Evolutionary conservation across 2,888 invertebrate genomes (phyloP).

Genomic region (Euzetes globulus): DNA sequence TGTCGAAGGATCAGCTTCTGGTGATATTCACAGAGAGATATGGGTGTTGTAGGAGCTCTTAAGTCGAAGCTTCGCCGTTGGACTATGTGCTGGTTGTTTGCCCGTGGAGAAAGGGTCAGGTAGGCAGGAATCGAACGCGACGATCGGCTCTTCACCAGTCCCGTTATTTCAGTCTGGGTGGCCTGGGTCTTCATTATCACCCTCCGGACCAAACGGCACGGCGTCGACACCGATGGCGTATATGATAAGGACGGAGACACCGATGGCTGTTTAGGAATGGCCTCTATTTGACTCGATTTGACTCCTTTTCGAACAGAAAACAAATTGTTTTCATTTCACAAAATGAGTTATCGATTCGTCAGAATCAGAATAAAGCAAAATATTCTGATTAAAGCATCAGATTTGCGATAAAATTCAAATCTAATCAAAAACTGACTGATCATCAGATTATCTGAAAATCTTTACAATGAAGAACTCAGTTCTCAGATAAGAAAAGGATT

Average conservation of each 20-base stretch:
- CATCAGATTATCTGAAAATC: no score
- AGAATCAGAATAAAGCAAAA: no score
- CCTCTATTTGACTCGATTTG: conserved; percentile 1
- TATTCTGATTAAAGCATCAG: no score
- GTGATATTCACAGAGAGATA: conserved; percentile 12
- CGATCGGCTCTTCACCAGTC: conserved; percentile 51
- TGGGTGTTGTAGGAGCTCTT: conserved; percentile 2
- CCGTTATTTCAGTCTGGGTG: conserved; percentile 71
- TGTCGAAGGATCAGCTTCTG: conserved; percentile 1
- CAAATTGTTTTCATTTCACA: no score
- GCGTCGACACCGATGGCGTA: conserved; percentile 6
- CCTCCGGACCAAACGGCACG: conserved; percentile 27
- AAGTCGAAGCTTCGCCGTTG: conserved; percentile 21
- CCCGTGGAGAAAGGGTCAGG: conserved; percentile 44
- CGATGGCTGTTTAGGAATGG: not conserved
- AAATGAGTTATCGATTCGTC: no score
- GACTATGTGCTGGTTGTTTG: not conserved
- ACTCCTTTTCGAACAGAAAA: not conserved
- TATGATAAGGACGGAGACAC: conserved; percentile 24
- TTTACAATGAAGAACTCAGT: no score
- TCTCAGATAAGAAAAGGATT: no score
- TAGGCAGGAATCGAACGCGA: conserved; percentile 52
- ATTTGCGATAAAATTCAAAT: no score
- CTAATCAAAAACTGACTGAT: no score
- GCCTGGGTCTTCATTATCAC: conserved; percentile 76